Percentiles rank a stretch among this genome's conserved stretches.
Conservation (phyloP, 1,140 invertebrate genomes). For the Drosophila albomicans region DNA sequence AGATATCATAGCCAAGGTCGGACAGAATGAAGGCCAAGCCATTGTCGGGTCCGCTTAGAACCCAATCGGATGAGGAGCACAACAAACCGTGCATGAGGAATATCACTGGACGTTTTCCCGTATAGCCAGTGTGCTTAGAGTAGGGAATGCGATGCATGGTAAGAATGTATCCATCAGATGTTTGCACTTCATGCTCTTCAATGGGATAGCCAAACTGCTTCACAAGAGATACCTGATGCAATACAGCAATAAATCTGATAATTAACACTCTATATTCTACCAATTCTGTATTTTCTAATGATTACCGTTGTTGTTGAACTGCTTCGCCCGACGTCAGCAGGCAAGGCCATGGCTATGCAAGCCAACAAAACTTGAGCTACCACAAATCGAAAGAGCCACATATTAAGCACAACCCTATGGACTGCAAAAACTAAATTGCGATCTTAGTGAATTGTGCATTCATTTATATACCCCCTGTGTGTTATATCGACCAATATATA, state of each 20-base stretch:
- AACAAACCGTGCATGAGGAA: slow-evolving; percentile 92
- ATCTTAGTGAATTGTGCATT: neutral
- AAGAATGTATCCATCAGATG: slow-evolving; percentile 90
- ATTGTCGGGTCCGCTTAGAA: slow-evolving; percentile 88
- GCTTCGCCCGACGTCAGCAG: slow-evolving; percentile 45
- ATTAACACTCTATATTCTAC: neutral
- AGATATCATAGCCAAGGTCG: slow-evolving; percentile 90
- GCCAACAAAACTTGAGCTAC: slow-evolving; percentile 39
- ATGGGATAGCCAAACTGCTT: slow-evolving; percentile 86
- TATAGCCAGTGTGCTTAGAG: slow-evolving; percentile 51
- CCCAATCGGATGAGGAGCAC: slow-evolving; percentile 89
- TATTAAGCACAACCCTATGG: slow-evolving; percentile 21
- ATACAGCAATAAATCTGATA: neutral
- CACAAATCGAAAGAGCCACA: slow-evolving; percentile 46
- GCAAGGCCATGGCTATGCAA: slow-evolving; percentile 39
- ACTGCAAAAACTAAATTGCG: slow-evolving; percentile 19
- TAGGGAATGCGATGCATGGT: slow-evolving; percentile 89
- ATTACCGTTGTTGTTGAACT: slow-evolving; percentile 65
- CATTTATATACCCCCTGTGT: slow-evolving; percentile 41
- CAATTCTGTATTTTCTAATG: neutral
- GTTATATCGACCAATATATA: slow-evolving; percentile 26
- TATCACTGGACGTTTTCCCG: slow-evolving; percentile 75
- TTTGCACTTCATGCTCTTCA: slow-evolving; percentile 89
- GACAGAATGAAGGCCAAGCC: slow-evolving; percentile 86
- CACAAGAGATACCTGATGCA: slow-evolving; percentile 46